Percentiles rank a stretch among this genome's conserved stretches.
These are phyloP conservation scores for Lepidonotus clava DNA, from an alignment of 2,888 invertebrate genomes.

Conservation along the genomic window DNA sequence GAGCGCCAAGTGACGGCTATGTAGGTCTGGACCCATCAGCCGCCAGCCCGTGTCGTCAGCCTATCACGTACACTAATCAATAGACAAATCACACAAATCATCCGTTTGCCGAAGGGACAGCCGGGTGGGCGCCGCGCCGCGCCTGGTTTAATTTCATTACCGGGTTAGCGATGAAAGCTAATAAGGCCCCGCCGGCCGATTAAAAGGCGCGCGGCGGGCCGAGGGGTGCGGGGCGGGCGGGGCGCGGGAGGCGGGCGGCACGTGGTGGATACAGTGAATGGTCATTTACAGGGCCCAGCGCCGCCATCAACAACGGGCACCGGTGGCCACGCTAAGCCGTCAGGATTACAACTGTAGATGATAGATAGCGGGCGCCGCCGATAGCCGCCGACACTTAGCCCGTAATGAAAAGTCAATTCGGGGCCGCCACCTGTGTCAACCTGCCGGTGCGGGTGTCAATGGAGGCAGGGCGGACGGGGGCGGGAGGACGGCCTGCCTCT, in stretches of 20 bases:
- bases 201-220: neutral
- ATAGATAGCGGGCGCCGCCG: slow-evolving; percentile 4
- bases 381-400: slow-evolving; percentile 23
- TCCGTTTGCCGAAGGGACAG: neutral
- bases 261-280: slow-evolving; percentile 3
- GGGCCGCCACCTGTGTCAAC: slow-evolving; percentile 27
- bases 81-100: slow-evolving; percentile 19
- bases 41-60: neutral
- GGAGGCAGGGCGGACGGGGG: neutral
- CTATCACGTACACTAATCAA: neutral
- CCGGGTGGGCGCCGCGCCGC: neutral
- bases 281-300: neutral
- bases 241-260: neutral
- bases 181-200: neutral
- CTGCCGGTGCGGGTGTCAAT: neutral
- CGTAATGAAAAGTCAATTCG: slow-evolving; percentile 31
- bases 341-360: slow-evolving; percentile 23
- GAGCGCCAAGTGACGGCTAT: too few species aligned
- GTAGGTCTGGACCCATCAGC: neutral
- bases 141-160: slow-evolving; percentile 13
- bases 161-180: slow-evolving; percentile 19
- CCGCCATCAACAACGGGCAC: neutral
- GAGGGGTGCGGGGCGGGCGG: neutral
- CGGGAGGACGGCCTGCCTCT: neutral
- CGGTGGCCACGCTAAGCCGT: neutral